Base-by-base conservation (phyloP, 2,113 vertebrate genomes). In the Tricholaema leucomelas region DNA sequence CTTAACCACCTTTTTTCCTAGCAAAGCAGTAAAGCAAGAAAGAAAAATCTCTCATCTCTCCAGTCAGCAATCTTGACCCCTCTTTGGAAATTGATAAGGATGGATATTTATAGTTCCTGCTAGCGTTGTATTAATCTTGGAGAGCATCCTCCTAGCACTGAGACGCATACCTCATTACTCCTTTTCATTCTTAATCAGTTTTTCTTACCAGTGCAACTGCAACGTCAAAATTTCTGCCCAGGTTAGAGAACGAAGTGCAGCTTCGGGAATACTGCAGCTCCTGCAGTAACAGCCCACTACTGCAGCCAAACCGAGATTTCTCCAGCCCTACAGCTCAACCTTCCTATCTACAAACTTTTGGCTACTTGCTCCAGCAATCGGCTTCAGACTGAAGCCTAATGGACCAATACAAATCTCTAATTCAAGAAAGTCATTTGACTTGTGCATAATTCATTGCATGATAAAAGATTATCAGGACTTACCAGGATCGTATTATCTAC, bases 401-500 rank as follows among this genome's bases (percentile, higher is more conserved):
- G 40, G 8, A 73, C 44, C 58, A 81, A 71, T 36, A 78, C 18
- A 92, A 85, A 85, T 59, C 27, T 42, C 59, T 18, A 77, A 81
- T 90, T 91, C 63, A 58, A 70, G 69, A 92, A 91, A 79, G 81
- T 81, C 65, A 80, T 87, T 85, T 91, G 38, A 63, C 74, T 93
- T 91, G 50, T 93, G 84, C 38, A 93, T 92, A 92, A 94, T 94
- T 94, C 84, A 91, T 61, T 71, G 6, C 28, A 69, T 0, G 3
- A 52, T 75, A 83, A 90, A 85, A 61, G 59, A 48, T 82, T 73
- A 67, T 72, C 28, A 42, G 60, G 72, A 66, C 46, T 81, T 87
- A 25, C 87, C 46, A 81, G 85, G 35, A 35, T 89, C 15, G 5
- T 0, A 0, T 82, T 90, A 44, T 56, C 89, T 71, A 33, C 63